phyloP scores from a whole-genome alignment of 35 echinoderm and acorn worm species.

The Ophioderma brevispina region DNA sequence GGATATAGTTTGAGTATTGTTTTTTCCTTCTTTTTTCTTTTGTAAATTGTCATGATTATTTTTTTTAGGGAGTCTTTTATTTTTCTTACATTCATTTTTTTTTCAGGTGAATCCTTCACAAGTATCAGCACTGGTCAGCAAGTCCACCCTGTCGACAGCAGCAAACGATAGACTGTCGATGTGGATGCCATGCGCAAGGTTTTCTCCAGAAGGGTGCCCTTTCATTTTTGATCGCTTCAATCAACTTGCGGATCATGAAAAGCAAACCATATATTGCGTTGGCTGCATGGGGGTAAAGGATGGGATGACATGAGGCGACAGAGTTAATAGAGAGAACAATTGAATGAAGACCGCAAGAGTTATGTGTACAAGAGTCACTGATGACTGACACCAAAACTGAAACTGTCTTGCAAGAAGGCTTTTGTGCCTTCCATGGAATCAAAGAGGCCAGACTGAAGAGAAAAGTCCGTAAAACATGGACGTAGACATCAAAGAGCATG shows the following conservation, averaged over 20 bases:
- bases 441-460: slow-evolving; percentile 16
- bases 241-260: slow-evolving; percentile 14
- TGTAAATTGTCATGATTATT: too few relatives aligned
- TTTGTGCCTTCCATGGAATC: slow-evolving; percentile 22
- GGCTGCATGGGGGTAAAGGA: background rate
- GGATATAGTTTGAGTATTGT: too few relatives aligned
- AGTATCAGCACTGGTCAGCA: background rate
- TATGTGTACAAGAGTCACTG: background rate
- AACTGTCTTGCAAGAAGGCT: background rate
- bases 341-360: background rate
- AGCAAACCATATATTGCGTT: slow-evolving; percentile 9
- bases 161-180: background rate
- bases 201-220: background rate
- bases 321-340: background rate
- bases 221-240: background rate
- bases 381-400: background rate
- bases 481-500: background rate
- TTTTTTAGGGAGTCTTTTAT: too few relatives aligned
- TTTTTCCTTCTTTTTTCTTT: too few relatives aligned
- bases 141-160: background rate
- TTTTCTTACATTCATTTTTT: background rate
- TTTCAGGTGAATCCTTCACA: slow-evolving; percentile 4
- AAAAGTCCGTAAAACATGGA: slow-evolving; percentile 1
- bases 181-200: background rate
- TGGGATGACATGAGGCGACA: background rate